Evolutionary conservation across 1,140 invertebrate species (phyloP), one percentile per base, ranked within the genome.

Genomic region (Onthophagus taurus): DNA sequence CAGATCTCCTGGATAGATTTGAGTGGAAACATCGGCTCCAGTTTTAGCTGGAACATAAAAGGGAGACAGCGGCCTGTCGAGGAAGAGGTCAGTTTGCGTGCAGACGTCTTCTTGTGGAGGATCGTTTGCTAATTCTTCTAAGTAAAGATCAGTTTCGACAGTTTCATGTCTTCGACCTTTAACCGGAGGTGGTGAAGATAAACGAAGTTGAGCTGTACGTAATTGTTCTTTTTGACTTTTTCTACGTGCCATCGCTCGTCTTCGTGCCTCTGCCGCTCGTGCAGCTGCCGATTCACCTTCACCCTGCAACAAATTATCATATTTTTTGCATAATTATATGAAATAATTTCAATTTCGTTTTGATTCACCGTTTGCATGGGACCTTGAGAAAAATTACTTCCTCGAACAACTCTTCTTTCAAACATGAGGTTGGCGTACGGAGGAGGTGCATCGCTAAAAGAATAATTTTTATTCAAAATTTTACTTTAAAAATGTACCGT

Each of bases 1-100:
- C n/a, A 89, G 67, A 59, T 94, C 89, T 42, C 86, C 88, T 3
- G 86, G 81, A 52, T 78, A 76, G 33, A 93, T 91, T 70, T 95
- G 89, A 14, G 90, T 94, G 48, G 65, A 69, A 2, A 70, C 78
- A 67, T 93, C 89, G 18, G 79, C 68, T 18, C 89, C 89, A 45
- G 76, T 76, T 67, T 85, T 89, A 26, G 77, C 75, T 6, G 85
- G 81, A 44, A 84, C 74, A 48, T 80, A 76, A 60, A 81, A 86
- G 2, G 76, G 61, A 0, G 89, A 89, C 20, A 72, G 67, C 2
- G 89, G 87, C 52, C 83, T 71, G 58, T 93, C 86, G 16, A 85
- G 60, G 63, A 86, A 87, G 44, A 86, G 72, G 66, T 93, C 89
- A 3, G 90, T 93, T 64, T 94, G 89, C 19, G 83, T 83, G 46